Evolutionary conservation across 2,113 vertebrate genomes (phyloP).

Genomic region (Gopherus flavomarginatus): DNA sequence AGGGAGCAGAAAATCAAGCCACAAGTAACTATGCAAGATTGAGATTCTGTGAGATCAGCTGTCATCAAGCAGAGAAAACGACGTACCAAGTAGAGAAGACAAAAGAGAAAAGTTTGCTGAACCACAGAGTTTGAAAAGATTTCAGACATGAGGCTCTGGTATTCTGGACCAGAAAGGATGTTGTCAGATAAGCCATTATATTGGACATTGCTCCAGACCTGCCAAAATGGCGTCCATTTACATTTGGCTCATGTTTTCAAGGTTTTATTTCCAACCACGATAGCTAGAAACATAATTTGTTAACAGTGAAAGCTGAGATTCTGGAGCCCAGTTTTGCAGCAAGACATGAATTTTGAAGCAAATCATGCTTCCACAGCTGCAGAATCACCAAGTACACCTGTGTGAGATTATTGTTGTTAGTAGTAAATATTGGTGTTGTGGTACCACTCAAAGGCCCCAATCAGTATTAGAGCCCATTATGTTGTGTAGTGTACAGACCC

Average conservation of each 20-base stretch:
- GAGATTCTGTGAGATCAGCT: background rate
- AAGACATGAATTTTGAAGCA: background rate
- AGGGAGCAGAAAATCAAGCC: background rate
- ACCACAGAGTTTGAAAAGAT: background rate
- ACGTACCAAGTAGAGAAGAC: background rate
- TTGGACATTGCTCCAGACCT: background rate
- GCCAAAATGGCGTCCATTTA: background rate
- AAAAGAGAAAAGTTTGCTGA: background rate
- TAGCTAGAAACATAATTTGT: background rate
- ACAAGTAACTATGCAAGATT: background rate
- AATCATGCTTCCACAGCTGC: background rate
- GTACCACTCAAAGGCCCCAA: background rate
- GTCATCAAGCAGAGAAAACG: background rate
- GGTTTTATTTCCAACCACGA: background rate
- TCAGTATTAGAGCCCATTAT: background rate
- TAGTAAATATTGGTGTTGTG: background rate
- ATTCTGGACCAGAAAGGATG: background rate
- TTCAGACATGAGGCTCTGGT: background rate
- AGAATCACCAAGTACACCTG: background rate
- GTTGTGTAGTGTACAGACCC: background rate
- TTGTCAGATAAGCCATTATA: background rate
- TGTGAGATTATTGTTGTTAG: background rate
- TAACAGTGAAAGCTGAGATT: background rate
- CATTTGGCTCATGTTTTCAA: background rate
- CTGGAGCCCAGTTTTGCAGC: background rate